Conservation (phyloP, 2,113 vertebrate species). For the Tachycineta bicolor region DNA sequence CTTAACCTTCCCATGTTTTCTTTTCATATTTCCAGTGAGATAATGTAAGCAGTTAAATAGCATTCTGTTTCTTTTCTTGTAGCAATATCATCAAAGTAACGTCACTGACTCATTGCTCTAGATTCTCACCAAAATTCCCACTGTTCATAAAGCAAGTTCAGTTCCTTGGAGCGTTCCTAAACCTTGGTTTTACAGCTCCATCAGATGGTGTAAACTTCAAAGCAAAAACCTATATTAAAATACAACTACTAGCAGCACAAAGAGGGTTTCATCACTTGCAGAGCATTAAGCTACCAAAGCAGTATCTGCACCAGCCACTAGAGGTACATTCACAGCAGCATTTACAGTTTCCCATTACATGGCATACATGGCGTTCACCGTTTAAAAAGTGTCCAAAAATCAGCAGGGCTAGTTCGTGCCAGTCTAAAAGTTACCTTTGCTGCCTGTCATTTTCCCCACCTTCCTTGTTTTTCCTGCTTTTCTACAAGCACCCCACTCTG, state of each 20-base stretch:
- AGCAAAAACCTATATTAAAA: neutral
- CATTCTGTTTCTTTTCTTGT: conserved; percentile 3
- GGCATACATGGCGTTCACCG: neutral
- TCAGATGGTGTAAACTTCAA: neutral
- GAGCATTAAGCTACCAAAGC: neutral
- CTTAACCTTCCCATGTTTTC: neutral
- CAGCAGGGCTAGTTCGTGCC: neutral
- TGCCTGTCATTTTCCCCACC: neutral
- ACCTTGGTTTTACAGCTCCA: neutral
- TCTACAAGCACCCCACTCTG: neutral
- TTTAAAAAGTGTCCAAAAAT: neutral
- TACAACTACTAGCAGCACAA: neutral
- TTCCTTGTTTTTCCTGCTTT: neutral
- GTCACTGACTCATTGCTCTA: neutral
- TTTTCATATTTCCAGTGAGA: neutral
- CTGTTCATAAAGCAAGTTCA: neutral
- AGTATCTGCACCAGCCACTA: neutral
- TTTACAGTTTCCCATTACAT: neutral
- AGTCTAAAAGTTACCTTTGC: neutral
- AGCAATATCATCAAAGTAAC: neutral
- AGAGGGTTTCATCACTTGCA: neutral
- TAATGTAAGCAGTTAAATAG: neutral
- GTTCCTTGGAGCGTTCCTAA: neutral
- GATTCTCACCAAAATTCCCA: neutral
- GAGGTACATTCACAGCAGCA: neutral